Base-by-base conservation (phyloP, 2,113 vertebrate genomes). In the Rostratula benghalensis region DNA sequence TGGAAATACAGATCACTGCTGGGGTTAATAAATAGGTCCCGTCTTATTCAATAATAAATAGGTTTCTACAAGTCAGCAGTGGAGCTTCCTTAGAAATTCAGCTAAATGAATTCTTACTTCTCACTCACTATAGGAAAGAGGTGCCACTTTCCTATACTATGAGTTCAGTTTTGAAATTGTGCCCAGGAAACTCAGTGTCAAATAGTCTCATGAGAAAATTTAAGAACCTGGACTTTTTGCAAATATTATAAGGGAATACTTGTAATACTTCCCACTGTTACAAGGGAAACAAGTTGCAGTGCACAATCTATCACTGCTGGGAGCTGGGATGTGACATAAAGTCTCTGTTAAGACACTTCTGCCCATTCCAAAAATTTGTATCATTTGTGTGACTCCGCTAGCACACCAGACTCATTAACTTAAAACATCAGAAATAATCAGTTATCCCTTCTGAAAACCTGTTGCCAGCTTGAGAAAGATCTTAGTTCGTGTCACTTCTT, bases 1-100 rank as follows among this genome's bases (percentile, higher is more conserved):
- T 86, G 64, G 68, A 80, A 83, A 39, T 35, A 73, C 45, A 43
- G 37, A 63, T 67, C 37, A 2, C 54, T 61, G 10, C 74, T 33
- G 90, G 71, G 70, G 81, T 20, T 51, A 71, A 75, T 43, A 91
- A 87, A 85, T 19, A 77, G 45, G 10, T 75, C 79, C 54, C 9
- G 7, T 59, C 93, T 83, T 54, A 57, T 3, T 91, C 93, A 94
- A 50, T 94, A 96, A 97, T 89, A 86, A 90, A 95, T 61, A 75
- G 86, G 75, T 46, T 74, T 85, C 82, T 51, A 75, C 54, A 77
- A 87, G 87, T 50, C 92, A 90, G 90, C 39, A 30, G 78, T 22
- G 30, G 69, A 74, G 35, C 76, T 78, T 77, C 94, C 95, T 73
- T 9, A 15, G 93, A 93, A 90, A 73, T 50, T 56, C 92, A 59